Conservation (phyloP, 2,888 invertebrate genomes). For the Archaeoteleia sp. region DNA sequence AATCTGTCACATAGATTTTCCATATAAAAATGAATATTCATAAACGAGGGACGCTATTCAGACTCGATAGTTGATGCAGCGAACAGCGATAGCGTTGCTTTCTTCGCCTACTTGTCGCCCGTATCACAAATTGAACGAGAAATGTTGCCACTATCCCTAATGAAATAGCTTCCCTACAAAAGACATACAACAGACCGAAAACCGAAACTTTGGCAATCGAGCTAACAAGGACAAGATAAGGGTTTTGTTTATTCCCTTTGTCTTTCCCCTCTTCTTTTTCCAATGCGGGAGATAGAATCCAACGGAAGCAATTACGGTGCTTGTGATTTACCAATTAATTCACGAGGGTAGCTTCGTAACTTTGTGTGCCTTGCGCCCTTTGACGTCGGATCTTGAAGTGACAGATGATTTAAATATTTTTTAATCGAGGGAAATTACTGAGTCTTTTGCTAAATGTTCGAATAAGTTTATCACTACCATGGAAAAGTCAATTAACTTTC, state of each 20-base stretch:
- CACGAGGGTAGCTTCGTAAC: constrained; percentile 49
- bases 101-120: constrained; percentile 10
- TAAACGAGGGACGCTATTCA: no score
- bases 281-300: constrained; percentile 34
- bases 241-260: constrained; percentile 52
- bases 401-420: constrained; percentile 52
- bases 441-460: constrained; percentile 25
- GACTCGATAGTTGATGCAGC: no score
- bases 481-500: constrained; percentile 26
- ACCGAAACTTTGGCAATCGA: constrained; percentile 31
- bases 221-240: constrained; percentile 40
- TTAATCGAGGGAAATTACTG: constrained; percentile 35
- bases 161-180: constrained; percentile 36
- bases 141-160: constrained; percentile 45
- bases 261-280: constrained; percentile 33
- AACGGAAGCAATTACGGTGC: constrained; percentile 49
- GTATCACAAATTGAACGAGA: constrained; percentile 26
- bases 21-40: constrained; percentile 22
- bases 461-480: constrained; percentile 12
- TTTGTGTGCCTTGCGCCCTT: constrained; percentile 48
- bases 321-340: constrained; percentile 53
- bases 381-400: constrained; percentile 45
- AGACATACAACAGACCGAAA: constrained; percentile 33
- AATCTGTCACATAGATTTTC: constrained; percentile 29
- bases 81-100: background rate